These are phyloP conservation scores for Epicampocera succincta DNA, from an alignment of 2,888 invertebrate species.

Conservation along the genomic window DNA sequence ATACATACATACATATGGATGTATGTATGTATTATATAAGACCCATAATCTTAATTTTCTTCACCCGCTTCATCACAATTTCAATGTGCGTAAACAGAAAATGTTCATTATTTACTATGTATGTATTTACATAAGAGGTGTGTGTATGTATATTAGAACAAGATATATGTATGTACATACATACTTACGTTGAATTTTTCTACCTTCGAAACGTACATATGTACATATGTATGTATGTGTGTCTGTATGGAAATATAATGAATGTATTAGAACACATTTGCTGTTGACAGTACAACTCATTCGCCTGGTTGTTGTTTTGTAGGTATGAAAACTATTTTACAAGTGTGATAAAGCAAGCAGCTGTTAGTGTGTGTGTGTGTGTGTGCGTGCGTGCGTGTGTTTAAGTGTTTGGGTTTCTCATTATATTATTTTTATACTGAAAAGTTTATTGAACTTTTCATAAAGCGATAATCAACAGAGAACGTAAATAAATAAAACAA, in stretches of 20 bases:
- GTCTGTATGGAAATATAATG: too few species aligned
- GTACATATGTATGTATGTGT: not conserved
- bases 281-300: not conserved
- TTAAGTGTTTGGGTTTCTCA: constrained; percentile 7
- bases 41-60: too few species aligned
- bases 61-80: too few species aligned
- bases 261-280: not conserved
- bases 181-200: too few species aligned
- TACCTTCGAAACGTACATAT: not conserved
- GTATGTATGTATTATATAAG: too few species aligned
- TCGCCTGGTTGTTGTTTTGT: not conserved
- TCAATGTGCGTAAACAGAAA: too few species aligned
- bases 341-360: constrained; percentile 22
- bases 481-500: constrained; percentile 37
- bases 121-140: too few species aligned
- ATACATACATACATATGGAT: too few species aligned
- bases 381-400: not conserved
- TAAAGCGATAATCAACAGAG: constrained; percentile 37
- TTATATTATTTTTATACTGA: constrained; percentile 39
- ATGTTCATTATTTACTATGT: too few species aligned
- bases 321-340: constrained; percentile 47
- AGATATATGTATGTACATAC: too few species aligned
- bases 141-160: too few species aligned
- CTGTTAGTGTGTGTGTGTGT: constrained; percentile 13
- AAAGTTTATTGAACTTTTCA: constrained; percentile 53